Evolutionary conservation across 2,113 vertebrate genomes (phyloP), one percentile per base, ranked within the genome.

Genomic region (Cairina moschata): DNA sequence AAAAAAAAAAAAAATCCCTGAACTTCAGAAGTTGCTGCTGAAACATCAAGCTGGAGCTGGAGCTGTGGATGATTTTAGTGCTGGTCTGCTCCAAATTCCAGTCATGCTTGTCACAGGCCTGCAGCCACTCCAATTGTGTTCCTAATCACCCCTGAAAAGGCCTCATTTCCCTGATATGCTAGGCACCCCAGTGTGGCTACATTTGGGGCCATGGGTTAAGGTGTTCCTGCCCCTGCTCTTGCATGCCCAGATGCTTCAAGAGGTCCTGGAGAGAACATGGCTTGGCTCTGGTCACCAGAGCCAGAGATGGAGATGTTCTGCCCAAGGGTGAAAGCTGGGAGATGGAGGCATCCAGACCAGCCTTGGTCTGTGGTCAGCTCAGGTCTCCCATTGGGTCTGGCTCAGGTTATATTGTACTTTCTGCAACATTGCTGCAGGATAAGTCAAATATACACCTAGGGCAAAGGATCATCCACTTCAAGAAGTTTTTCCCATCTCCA

Each of bases 51-150:
- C 73, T 0, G 1, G 69, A 48, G 25, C 73, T 0, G 1, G 3
- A 13, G 52, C 58, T 38, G 13, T 3, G 25, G 65, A 42, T 32
- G 38, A 81, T 92, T 90, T 86, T 69, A 73, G 56, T 20, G 62
- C 60, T 86, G 1, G 4, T 82, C 62, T 86, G 76, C 84, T 95
- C 91, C 94, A 91, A 69, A 97, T 97, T 95, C 96, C 93, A 91
- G 87, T 91, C 93, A 89, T 95, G 89, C 62, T 65, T 93, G 80
- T 91, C 91, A 78, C 77, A 79, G 60, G 89, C 60, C 73, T 83
- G 67, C 66, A 92, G 80, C 56, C 77, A 44, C 36, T 90, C 81
- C 75, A 92, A 90, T 81, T 95, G 93, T 96, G 21, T 46, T 84
- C 86, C 86, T 96, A 94, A 93, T 91, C 83, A 88, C 9, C 32